A percentile compares a stretch with the other conserved stretches of the same genome.
These are phyloP conservation scores for Hydrophis major DNA, from an alignment of 2,797 vertebrate species.

Conservation along the genomic window DNA sequence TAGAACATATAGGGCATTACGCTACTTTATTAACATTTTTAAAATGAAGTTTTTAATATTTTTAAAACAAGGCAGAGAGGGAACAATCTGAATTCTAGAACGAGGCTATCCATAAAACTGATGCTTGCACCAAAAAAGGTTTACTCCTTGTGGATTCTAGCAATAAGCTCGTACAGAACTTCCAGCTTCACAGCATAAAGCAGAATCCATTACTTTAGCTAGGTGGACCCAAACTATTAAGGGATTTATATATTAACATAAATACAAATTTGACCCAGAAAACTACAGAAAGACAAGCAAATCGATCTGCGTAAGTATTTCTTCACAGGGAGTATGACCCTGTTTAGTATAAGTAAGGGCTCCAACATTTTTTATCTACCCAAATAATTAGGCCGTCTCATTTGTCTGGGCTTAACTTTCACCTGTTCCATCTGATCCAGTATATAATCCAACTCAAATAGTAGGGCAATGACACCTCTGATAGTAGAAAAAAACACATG, in stretches of 20 bases:
- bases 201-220: not conserved
- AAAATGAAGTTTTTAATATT: not conserved
- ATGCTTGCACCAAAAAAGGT: not conserved
- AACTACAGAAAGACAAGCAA: not conserved
- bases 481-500: not conserved
- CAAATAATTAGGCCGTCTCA: not conserved
- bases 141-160: not conserved
- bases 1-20: not conserved
- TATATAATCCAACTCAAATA: not conserved
- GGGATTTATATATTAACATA: not conserved
- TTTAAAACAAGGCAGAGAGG: not conserved
- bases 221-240: not conserved
- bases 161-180: not conserved
- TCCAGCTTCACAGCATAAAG: not conserved
- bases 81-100: not conserved
- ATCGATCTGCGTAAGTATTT: not conserved
- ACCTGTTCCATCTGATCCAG: not conserved
- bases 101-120: not conserved
- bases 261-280: not conserved
- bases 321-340: not conserved
- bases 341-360: not conserved
- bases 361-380: not conserved
- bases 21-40: not conserved
- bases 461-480: not conserved
- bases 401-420: not conserved